Base-by-base conservation (phyloP, 2,888 invertebrate genomes). In the Melangyna quadrimaculata region DNA sequence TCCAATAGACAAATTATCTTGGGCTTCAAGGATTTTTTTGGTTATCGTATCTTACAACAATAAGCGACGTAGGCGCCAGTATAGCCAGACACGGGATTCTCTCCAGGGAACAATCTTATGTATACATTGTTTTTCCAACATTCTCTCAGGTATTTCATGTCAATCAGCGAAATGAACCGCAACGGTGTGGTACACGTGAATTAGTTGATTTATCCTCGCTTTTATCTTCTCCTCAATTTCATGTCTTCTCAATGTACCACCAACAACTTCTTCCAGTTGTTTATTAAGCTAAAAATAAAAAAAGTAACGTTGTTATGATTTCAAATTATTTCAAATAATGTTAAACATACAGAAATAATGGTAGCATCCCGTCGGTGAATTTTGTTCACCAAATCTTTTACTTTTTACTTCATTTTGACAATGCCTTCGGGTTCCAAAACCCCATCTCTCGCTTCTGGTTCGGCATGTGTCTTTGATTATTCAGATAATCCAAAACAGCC, bases 131-230 rank as follows among this genome's bases (percentile, higher is more conserved):
- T 99, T 99, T 89, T 98, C 98, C 75, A 97, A 93, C 99, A 99
- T 99, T 82, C 99, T 94, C 88, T 98, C 98, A 0, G 99, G 98
- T 0, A 98, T 99, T 91, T 99, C 99, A 92, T 99, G 99, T 3
- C 99, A 94, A 92, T 99, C 99, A 0, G 99, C 99, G 92, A 99
- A 99, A 89, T 97, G 96, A 0, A 99, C 96, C 0, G 99, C 98
- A 32, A 97, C 94, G 88, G 94, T 94, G 90, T 97, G 97, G 91
- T 98, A 98, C 89, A 97, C 96, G 0, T 98, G 96, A 87, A 95
- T 93, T 22, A 99, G 92, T 61, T 94, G 92, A 87, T 95, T 94
- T 90, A 98, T 97, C 24, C 98, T 93, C 5, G 94, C 94, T 51
- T 94, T 94, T 32, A 97, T 94, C 86, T 95, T 93, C 80, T 94